These are phyloP conservation scores for Drosophila sucinea DNA, from an alignment of 1,140 invertebrate genomes.

Conservation along the genomic window DNA sequence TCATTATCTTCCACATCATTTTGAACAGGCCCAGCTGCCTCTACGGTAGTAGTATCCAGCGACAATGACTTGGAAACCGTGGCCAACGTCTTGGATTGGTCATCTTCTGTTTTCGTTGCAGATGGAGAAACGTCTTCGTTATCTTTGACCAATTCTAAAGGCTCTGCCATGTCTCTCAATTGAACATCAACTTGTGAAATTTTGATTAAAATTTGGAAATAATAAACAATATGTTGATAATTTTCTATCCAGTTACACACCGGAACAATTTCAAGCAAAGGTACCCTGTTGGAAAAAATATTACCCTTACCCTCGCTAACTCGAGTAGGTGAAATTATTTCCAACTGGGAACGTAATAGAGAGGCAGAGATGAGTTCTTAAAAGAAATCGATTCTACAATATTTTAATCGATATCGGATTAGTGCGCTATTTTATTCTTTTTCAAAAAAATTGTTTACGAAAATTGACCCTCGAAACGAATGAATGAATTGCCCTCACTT, in stretches of 20 bases:
- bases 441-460: no score
- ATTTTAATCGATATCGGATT: background rate
- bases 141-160: background rate
- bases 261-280: background rate
- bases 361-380: background rate
- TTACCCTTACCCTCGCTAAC: background rate
- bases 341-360: background rate
- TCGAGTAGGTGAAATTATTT: background rate
- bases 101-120: background rate
- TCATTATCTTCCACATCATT: slow-evolving; percentile 34
- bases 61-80: background rate
- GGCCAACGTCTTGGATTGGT: background rate
- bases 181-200: background rate
- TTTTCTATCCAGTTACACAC: background rate
- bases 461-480: no score
- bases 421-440: background rate
- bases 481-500: no score
- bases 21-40: background rate
- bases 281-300: background rate
- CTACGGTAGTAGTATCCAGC: background rate
- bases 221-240: no score
- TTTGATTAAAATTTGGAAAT: background rate
- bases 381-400: background rate
- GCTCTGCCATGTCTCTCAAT: background rate
- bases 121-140: background rate